These are phyloP conservation scores for Campoletis raptor DNA, from an alignment of 2,888 invertebrate genomes.

Conservation along the genomic window DNA sequence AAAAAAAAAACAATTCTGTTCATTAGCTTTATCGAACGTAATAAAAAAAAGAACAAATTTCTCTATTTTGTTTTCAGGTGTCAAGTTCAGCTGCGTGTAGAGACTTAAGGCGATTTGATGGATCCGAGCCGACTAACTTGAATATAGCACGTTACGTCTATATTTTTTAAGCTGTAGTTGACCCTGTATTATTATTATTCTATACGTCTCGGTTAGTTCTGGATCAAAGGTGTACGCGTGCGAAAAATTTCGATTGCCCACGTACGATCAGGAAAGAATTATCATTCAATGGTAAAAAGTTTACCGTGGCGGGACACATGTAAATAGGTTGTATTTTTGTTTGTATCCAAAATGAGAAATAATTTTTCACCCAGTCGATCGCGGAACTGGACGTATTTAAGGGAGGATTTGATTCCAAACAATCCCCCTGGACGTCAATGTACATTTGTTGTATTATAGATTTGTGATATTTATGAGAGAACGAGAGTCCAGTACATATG, in stretches of 20 bases:
- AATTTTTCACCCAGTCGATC: slow-evolving; percentile 49
- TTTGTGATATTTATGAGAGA: slow-evolving; percentile 80
- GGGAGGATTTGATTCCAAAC: neutral
- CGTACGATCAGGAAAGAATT: slow-evolving; percentile 16
- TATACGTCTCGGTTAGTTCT: slow-evolving; percentile 35
- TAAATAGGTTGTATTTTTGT: slow-evolving; percentile 84
- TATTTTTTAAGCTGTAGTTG: slow-evolving; percentile 82
- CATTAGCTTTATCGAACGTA: neutral
- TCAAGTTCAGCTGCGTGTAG: slow-evolving; percentile 94
- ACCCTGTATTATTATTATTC: slow-evolving; percentile 56
- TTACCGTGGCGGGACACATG: slow-evolving; percentile 74
- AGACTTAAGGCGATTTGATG: slow-evolving; percentile 72
- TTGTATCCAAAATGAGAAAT: slow-evolving; percentile 62
- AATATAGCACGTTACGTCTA: slow-evolving; percentile 81
- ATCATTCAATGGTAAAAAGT: slow-evolving; percentile 62
- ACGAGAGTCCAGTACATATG: slow-evolving; percentile 33
- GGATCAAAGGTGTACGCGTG: slow-evolving; percentile 24
- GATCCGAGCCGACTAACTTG: slow-evolving; percentile 80
- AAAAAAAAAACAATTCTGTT: neutral
- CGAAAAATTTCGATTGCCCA: neutral
- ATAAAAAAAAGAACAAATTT: slow-evolving; percentile 28
- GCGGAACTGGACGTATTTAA: slow-evolving; percentile 56
- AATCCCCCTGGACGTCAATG: slow-evolving; percentile 69
- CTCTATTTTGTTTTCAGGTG: slow-evolving; percentile 81
- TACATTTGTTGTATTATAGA: slow-evolving; percentile 83